phyloP scores from a whole-genome alignment of 2,113 vertebrate genomes.

The Sphaerodactylus townsendi region DNA sequence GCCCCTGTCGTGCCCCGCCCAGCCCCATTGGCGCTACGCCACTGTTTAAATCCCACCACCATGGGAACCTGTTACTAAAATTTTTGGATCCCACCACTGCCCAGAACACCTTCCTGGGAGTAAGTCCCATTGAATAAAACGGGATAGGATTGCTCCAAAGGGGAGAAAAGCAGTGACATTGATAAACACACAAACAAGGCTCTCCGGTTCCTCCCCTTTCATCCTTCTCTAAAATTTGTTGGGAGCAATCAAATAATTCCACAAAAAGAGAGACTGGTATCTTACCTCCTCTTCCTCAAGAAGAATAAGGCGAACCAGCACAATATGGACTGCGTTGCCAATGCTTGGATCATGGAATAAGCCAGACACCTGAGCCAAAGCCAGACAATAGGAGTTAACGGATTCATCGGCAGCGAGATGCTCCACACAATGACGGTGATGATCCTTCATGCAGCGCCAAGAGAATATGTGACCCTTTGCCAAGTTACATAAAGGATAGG shows the following conservation, averaged over 20 bases:
- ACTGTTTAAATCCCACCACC: too few relatives aligned
- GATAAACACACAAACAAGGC: too few relatives aligned
- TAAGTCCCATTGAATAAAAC: too few relatives aligned
- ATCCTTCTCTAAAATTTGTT: not conserved
- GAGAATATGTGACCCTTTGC: not conserved
- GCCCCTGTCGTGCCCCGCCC: too few relatives aligned
- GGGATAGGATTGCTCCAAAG: too few relatives aligned
- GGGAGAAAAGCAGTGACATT: too few relatives aligned
- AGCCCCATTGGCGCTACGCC: too few relatives aligned
- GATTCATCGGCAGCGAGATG: not conserved
- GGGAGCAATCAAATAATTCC: not conserved
- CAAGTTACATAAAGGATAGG: not conserved
- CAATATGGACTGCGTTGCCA: constrained; percentile 94
- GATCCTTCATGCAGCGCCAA: not conserved
- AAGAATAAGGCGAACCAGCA: constrained; percentile 92
- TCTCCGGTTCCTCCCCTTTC: not conserved
- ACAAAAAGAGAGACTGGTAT: not conserved
- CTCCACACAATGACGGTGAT: not conserved
- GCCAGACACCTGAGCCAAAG: constrained; percentile 85
- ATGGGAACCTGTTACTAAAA: too few relatives aligned
- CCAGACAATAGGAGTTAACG: constrained; percentile 49
- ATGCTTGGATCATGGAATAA: constrained; percentile 95
- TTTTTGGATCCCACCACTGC: too few relatives aligned
- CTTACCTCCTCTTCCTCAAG: constrained; percentile 95
- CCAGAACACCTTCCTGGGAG: too few relatives aligned